These are phyloP conservation scores for Mythimna lalbum DNA, from an alignment of 2,888 invertebrate genomes.

Conservation along the genomic window DNA sequence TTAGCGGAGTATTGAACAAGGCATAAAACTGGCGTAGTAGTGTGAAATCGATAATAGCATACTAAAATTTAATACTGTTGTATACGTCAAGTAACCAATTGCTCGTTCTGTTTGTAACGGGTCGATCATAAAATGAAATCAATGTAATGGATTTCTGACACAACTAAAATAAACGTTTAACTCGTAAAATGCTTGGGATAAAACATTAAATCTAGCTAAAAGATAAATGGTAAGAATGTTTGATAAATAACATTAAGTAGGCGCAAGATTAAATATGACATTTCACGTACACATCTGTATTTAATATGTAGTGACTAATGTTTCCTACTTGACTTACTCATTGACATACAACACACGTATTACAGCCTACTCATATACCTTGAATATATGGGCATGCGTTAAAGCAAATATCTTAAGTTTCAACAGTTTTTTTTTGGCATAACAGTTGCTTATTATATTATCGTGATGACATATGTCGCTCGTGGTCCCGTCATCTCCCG, in stretches of 20 bases:
- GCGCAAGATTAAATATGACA: slow-evolving; percentile 44
- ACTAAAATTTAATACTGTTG: slow-evolving; percentile 70
- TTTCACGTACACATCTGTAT: slow-evolving; percentile 38
- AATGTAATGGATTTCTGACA: slow-evolving; percentile 51
- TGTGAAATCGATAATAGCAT: slow-evolving; percentile 78
- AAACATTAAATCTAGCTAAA: slow-evolving; percentile 9
- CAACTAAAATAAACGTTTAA: slow-evolving; percentile 36
- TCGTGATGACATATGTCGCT: slow-evolving; percentile 54
- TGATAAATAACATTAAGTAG: slow-evolving; percentile 27
- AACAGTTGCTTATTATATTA: slow-evolving; percentile 43
- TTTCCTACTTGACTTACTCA: slow-evolving; percentile 41
- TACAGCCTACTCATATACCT: slow-evolving; percentile 35
- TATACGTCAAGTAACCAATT: slow-evolving; percentile 53
- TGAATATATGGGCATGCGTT: slow-evolving; percentile 40
- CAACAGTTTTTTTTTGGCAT: slow-evolving; percentile 28
- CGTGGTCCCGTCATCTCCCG: slow-evolving; percentile 58
- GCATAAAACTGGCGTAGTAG: slow-evolving; percentile 75
- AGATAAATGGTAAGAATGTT: slow-evolving; percentile 3
- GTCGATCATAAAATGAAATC: slow-evolving; percentile 53
- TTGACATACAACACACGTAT: slow-evolving; percentile 44
- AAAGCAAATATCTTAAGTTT: slow-evolving; percentile 34
- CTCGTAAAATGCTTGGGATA: background rate
- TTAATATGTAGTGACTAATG: slow-evolving; percentile 50
- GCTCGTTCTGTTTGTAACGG: slow-evolving; percentile 58
- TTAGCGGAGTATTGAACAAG: slow-evolving; percentile 82